Base-by-base conservation (phyloP, 2,797 vertebrate genomes). In the Gambelia wislizenii region DNA sequence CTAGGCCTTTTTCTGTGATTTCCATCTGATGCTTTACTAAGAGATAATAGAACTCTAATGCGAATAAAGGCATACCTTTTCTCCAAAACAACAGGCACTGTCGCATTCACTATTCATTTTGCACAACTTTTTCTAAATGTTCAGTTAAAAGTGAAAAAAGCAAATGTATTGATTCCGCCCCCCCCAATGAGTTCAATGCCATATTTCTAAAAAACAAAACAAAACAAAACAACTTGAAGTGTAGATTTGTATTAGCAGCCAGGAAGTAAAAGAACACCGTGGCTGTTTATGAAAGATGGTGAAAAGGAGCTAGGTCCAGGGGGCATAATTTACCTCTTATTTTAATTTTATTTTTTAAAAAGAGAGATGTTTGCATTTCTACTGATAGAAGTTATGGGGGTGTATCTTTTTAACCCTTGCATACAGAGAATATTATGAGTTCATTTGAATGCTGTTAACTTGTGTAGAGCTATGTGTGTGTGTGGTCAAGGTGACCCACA, bases 171-270 rank as follows among this genome's bases (percentile, higher is more conserved):
- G 81, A 87, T 91, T 94, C 91, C 84, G n/a, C n/a, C n/a, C 3
- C 9, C 52, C 52, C 72, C 77, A 92, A 81, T 89, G 91, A 95
- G 76, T 59, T 6, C 87, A 91, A 54, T 54, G 44, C 25, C 76
- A 22, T 90, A 49, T 76, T 92, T 92, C 92, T n/a, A n/a, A n/a
- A n/a, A n/a, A n/a, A n/a, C n/a, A n/a, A n/a, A n/a, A n/a, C n/a
- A n/a, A n/a, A n/a, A n/a, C n/a, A n/a, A n/a, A n/a, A n/a, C n/a
- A n/a, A n/a, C n/a, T n/a, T 94, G 93, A 94, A 93, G 91, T 94
- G 74, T 83, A 94, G 79, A 95, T 94, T 94, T 89, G 16, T 47
- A 89, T 95, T 91, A 93, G 81, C 81, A 83, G 22, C 93, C 36
- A 52, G 80, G 83, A 91, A 95, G 94, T 91, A 92, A 95, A 96